phyloP scores from a whole-genome alignment of 2,888 invertebrate genomes.

The Ceriagrion tenellum region DNA sequence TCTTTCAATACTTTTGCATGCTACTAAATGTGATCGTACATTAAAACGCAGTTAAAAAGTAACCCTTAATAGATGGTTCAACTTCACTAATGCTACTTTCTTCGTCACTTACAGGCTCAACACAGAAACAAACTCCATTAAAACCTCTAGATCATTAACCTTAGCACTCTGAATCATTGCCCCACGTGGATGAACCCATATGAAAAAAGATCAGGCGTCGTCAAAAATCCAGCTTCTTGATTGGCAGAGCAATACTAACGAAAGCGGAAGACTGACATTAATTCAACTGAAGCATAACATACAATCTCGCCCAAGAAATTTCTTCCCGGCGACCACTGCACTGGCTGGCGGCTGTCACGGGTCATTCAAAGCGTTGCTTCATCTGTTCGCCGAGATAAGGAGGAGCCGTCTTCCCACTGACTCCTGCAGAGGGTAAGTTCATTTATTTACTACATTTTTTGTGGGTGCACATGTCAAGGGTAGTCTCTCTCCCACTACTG shows the following conservation, averaged over 20 bases:
- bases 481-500: not conserved
- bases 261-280: not conserved
- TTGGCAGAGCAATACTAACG: not conserved
- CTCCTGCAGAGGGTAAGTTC: not conserved
- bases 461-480: not conserved
- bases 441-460: not conserved
- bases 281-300: not conserved
- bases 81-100: not conserved
- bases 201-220: not conserved
- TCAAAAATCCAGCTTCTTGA: not conserved
- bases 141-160: too few species aligned
- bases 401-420: not conserved
- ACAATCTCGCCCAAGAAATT: not conserved
- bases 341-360: not conserved
- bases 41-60: not conserved
- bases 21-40: too few species aligned
- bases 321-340: not conserved
- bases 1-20: too few species aligned
- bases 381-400: not conserved
- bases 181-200: not conserved
- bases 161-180: not conserved
- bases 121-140: not conserved
- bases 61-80: not conserved
- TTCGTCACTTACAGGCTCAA: not conserved
- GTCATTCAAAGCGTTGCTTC: not conserved